Evolutionary conservation across 2,797 vertebrate species (phyloP), one percentile per base, ranked within the genome.

Genomic region (Myotis myotis): DNA sequence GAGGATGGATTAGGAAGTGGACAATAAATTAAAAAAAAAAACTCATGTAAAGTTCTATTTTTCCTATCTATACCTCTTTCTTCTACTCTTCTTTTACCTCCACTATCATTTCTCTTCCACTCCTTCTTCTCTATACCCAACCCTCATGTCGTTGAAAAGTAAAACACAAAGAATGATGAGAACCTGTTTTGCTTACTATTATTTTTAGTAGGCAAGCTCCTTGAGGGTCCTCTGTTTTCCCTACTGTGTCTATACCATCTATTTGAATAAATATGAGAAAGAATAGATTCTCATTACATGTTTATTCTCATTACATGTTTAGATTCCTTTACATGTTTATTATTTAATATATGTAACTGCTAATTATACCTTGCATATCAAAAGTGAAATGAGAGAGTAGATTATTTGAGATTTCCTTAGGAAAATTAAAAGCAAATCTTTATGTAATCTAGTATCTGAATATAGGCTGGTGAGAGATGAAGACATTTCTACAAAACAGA

Each of bases 181-280:
- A 93, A 89, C 36, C 53, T 44, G 1, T 53, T 90, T 85, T 41
- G 57, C 49, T 87, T 41, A 86, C 86, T 93, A 71, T 23, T 20
- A 38, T 53, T 92, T 90, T 70, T 82, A 86, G 72, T 53, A 84
- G 53, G 36, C 49, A 53, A 94, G 15, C 53, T 93, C 41, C 49
- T 72, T 76, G n/a, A 72, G 8, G 25, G 55, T 33, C 33, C 71
- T 85, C 30, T 53, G 28, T 53, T 82, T 87, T 90, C 64, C 75
- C 57, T 51, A 91, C 81, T 30, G 41, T 83, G 51, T 81, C 53
- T 89, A 83, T n/a, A 78, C 6, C 8, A 20, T 49, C 9, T 66
- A 49, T 66, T 74, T 96, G 75, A 89, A 87, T 84, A 83, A 93
- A 68, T 51, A 76, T 22, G 25, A 96, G 57, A 90, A 86, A 94